Percentiles rank a stretch among this genome's conserved stretches.
phyloP scores from a whole-genome alignment of 1,140 invertebrate genomes.

The Aphelenchoides besseyi region DNA sequence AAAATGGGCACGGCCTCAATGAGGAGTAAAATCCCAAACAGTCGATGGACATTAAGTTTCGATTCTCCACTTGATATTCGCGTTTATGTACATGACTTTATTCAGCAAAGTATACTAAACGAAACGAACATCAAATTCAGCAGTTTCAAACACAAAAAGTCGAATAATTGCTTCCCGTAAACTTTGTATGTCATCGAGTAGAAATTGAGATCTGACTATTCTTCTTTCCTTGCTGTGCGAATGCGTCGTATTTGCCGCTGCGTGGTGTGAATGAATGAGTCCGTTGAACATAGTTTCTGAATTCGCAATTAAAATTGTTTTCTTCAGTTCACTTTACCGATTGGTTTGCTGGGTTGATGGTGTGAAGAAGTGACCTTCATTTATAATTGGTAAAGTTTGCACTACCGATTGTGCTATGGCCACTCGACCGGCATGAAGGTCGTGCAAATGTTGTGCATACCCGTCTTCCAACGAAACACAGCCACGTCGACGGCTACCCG shows the following conservation, averaged over 20 bases:
- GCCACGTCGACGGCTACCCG: slow-evolving; percentile 41
- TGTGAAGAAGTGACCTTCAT: slow-evolving; percentile 30
- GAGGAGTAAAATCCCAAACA: no score
- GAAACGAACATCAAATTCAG: no score
- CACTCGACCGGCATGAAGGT: slow-evolving; percentile 43
- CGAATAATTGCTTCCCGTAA: no score
- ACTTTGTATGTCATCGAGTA: slow-evolving; percentile 24
- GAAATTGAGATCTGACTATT: slow-evolving; percentile 38
- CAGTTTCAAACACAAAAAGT: no score
- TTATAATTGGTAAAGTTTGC: slow-evolving; percentile 25
- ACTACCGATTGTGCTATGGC: slow-evolving; percentile 29
- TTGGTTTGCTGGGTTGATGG: slow-evolving; percentile 29
- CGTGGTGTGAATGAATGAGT: slow-evolving; percentile 45
- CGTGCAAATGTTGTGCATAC: slow-evolving; percentile 51
- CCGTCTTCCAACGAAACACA: slow-evolving; percentile 51
- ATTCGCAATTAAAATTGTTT: slow-evolving; percentile 23
- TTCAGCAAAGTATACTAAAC: no score
- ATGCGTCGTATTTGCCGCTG: slow-evolving; percentile 40
- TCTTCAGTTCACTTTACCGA: slow-evolving; percentile 4
- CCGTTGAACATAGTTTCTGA: slow-evolving; percentile 36
- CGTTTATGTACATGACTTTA: no score
- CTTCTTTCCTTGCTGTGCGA: slow-evolving; percentile 39
- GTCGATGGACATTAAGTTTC: no score
- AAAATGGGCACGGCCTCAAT: no score
- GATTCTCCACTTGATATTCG: no score